These are phyloP conservation scores for Rhea americana DNA, from an alignment of 2,113 vertebrate species.

Conservation along the genomic window DNA sequence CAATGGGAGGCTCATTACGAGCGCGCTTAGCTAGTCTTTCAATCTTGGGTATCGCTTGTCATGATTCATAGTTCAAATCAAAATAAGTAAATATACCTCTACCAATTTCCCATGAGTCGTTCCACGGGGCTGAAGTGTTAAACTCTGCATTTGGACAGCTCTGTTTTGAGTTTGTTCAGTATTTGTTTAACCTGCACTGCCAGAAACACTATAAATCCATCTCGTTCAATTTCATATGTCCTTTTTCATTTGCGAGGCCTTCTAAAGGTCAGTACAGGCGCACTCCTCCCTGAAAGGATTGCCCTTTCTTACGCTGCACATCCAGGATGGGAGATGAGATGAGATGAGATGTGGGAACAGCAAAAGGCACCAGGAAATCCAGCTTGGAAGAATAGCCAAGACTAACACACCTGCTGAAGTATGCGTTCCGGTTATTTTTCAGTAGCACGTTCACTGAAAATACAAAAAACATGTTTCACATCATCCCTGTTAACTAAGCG, in stretches of 20 bases:
- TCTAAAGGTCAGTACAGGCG: conserved; percentile 26
- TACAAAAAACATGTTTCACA: neutral
- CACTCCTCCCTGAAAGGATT: conserved; percentile 22
- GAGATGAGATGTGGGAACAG: conserved; percentile 42
- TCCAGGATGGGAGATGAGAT: conserved; percentile 41
- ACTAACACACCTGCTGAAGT: conserved; percentile 65
- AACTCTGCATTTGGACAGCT: conserved; percentile 33
- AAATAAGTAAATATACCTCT: conserved; percentile 46
- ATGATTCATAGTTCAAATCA: conserved; percentile 29
- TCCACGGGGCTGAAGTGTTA: conserved; percentile 29
- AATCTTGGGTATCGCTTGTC: neutral
- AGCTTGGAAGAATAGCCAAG: conserved; percentile 66
- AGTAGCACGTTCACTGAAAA: conserved; percentile 34
- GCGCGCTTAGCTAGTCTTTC: neutral
- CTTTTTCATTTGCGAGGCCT: conserved; percentile 52
- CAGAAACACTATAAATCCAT: conserved; percentile 71
- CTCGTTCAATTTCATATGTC: neutral
- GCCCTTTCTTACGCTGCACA: conserved; percentile 38
- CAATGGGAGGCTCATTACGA: conserved; percentile 30
- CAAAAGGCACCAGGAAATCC: conserved; percentile 62
- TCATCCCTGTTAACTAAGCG: neutral
- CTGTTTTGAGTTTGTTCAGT: conserved; percentile 69
- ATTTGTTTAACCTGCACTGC: conserved; percentile 74
- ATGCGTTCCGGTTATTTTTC: conserved; percentile 23
- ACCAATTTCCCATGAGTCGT: neutral